Base-by-base conservation (phyloP, 2,888 invertebrate genomes). In the Tipula lateralis region DNA sequence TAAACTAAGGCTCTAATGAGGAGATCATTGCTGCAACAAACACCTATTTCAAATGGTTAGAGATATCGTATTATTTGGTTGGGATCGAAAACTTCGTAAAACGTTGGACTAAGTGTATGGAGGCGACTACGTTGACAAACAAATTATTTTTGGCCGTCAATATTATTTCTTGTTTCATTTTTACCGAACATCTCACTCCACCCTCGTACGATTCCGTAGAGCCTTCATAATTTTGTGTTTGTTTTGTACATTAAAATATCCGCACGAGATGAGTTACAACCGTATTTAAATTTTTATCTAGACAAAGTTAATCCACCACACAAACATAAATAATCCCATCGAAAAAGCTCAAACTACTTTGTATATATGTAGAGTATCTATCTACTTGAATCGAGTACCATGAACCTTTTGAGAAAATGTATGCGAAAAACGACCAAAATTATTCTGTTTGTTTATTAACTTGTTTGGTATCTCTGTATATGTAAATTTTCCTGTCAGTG, bases 401-500 rank as follows among this genome's bases (percentile, higher is more conserved):
- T 66, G 66, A 66, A 66, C 66, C 66, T 66, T 66, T 66, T 24
- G 66, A 66, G 66, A 24, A 66, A 66, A 66, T 66, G 19, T 66
- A 66, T 66, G 66, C 66, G 24, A 66, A 66, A 66, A 24, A 66
- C 66, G 66, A 66, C 66, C 66, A 24, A 24, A 66, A n/a, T n/a
- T n/a, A n/a, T n/a, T 44, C 5, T 44, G 44, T 66, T 66, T 66
- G 66, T 66, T 66, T 66, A 66, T 66, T 66, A 66, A 66, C 66
- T 66, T 66, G 66, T 24, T 66, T 66, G 9, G 66, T 24, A 24
- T 66, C 9, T 66, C 24, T 66, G 66, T 19, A n/a, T n/a, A n/a
- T n/a, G n/a, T n/a, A n/a, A n/a, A n/a, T n/a, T n/a, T n/a, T n/a
- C n/a, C n/a, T n/a, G 24, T 44, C 1, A 13, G n/a, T 66, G n/a